These are phyloP conservation scores for Ylistrum balloti DNA, from an alignment of 1,140 invertebrate genomes.

Conservation along the genomic window DNA sequence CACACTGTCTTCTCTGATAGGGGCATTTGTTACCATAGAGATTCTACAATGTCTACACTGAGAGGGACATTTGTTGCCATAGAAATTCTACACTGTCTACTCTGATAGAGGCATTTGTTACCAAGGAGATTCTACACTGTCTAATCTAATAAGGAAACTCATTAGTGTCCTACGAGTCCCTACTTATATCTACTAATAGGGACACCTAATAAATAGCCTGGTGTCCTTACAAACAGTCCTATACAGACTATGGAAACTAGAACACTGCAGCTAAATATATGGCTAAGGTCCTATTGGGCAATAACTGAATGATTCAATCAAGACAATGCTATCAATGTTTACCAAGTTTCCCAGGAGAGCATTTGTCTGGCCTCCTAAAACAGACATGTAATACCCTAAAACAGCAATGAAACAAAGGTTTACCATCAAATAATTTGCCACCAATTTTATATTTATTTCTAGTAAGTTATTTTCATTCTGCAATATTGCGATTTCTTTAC, in stretches of 20 bases:
- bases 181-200: too few species aligned
- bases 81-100: too few species aligned
- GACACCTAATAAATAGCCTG: too few species aligned
- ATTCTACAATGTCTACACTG: too few species aligned
- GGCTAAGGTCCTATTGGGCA: neutral
- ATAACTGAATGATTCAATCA: neutral
- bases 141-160: too few species aligned
- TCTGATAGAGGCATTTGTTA: too few species aligned
- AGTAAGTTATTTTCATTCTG: neutral
- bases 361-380: conserved; percentile 25
- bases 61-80: too few species aligned
- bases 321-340: neutral
- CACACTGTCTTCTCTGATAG: too few species aligned
- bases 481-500: neutral
- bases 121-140: too few species aligned
- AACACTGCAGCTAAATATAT: neutral
- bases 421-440: neutral
- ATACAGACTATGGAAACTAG: neutral
- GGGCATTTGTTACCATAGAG: too few species aligned
- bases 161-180: too few species aligned
- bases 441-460: neutral
- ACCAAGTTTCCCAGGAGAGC: neutral
- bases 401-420: neutral
- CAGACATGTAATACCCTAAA: neutral
- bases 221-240: too few species aligned